Evolutionary conservation across 2,113 vertebrate species (phyloP).

Genomic region (Calonectris borealis): DNA sequence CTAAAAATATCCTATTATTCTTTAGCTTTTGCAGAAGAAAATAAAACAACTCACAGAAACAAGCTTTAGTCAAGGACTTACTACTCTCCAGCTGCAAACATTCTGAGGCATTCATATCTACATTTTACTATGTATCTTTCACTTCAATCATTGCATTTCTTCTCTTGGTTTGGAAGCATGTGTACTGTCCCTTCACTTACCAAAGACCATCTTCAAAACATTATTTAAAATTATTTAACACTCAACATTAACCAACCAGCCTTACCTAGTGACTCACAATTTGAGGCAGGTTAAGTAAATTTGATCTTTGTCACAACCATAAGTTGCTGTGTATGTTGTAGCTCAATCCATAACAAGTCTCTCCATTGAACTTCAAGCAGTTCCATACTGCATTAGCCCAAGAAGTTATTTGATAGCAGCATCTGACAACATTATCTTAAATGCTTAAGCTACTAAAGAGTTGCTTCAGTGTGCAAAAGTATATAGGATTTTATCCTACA

Average conservation of each 20-base stretch:
- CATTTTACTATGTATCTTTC: neutral
- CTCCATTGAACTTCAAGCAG: neutral
- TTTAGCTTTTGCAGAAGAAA: neutral
- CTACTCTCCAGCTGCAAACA: neutral
- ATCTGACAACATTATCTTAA: neutral
- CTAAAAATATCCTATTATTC: neutral
- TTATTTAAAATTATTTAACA: neutral
- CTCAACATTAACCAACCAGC: neutral
- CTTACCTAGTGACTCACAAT: neutral
- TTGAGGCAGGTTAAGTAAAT: neutral
- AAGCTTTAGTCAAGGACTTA: neutral
- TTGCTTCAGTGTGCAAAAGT: neutral
- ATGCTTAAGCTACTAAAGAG: neutral
- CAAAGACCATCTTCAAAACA: neutral
- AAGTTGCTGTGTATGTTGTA: fast-evolving
- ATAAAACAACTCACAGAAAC: neutral
- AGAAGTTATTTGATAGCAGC: neutral
- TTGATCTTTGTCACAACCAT: neutral
- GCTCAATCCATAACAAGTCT: neutral
- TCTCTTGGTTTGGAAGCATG: neutral
- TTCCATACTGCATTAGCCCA: neutral
- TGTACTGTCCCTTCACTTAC: neutral
- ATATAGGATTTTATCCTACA: neutral
- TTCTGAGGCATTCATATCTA: neutral
- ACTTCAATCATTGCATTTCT: neutral